Base-by-base conservation (phyloP, 2,888 invertebrate species). In the Pandemis corylana region DNA sequence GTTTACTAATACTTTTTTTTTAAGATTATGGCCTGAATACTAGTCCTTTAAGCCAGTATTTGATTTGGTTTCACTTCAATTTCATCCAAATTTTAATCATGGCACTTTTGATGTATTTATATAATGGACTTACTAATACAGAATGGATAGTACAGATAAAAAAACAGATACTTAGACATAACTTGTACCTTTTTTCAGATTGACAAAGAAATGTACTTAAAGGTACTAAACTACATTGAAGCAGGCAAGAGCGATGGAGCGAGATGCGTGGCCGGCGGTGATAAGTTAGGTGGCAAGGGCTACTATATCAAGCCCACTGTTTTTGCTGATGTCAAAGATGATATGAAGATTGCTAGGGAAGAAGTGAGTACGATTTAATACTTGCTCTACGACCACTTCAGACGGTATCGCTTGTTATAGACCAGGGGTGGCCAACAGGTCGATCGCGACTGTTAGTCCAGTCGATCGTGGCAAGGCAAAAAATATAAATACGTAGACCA, bases 201-300 rank as follows among this genome's bases (percentile, higher is more conserved):
- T 77, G 97, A 97, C 83, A 91, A 96, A 78, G 96, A 96, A 51
- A 97, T 97, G 95, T 96, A 97, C 84, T 95, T 95, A 5, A 98
- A 97, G 90, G 96, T 98, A 10, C 85, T 98, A 78, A 92, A 92
- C 0, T 96, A 97, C 84, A 97, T 99, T 72, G 95, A 97, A 72
- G 95, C 95, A 67, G 98, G 98, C 2, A 97, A 96, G 84, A 90
- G 96, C 77, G 96, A 97, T 83, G 98, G 98, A 0, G 98, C 98
- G 0, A 96, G 95, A 83, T 94, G 98, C 76, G 95, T 96, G 78
- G 95, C 96, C 56, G 98, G 98, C 9, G 98, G 98, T 13, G 95
- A 95, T 20, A 95, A 96, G 61, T 78, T 95, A 28, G 97, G 97
- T 2, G 88, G 90, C 68, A 95, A 95, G 72, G 98, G 98, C 0